Conservation (phyloP, 2,888 invertebrate genomes). For the Baronia brevicornis region DNA sequence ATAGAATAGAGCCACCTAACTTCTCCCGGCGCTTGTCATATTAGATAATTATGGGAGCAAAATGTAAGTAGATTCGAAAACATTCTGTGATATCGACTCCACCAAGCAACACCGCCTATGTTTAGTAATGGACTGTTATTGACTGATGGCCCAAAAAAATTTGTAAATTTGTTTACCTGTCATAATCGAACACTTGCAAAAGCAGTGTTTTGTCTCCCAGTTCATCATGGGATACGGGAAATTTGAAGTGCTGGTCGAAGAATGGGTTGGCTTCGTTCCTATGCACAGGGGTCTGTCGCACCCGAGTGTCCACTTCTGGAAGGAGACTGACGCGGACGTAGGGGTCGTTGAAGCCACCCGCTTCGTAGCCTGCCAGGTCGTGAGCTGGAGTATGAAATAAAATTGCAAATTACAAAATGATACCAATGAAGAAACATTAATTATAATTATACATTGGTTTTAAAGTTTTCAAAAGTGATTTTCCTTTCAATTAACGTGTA, state of each 20-base stretch:
- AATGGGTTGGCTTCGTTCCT: constrained; percentile 90
- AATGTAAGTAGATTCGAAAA: too few species aligned
- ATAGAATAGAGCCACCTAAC: too few species aligned
- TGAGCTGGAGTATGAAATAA: constrained; percentile 75
- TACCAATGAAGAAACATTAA: neutral
- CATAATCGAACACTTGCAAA: constrained; percentile 81
- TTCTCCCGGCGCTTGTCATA: too few species aligned
- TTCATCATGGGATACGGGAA: constrained; percentile 92
- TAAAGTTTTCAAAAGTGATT: too few species aligned
- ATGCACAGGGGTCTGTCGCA: constrained; percentile 89
- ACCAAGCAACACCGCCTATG: too few species aligned
- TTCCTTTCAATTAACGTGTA: constrained; percentile 1
- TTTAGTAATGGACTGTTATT: neutral
- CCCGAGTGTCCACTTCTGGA: constrained; percentile 90
- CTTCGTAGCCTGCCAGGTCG: constrained; percentile 87
- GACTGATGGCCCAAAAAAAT: neutral
- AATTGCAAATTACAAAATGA: neutral
- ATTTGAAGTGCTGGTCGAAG: constrained; percentile 94
- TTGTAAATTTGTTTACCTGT: constrained; percentile 40
- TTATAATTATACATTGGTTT: too few species aligned
- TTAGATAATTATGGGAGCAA: too few species aligned
- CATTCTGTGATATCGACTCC: too few species aligned
- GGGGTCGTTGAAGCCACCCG: constrained; percentile 92
- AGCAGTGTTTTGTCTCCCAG: constrained; percentile 85
- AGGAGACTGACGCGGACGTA: constrained; percentile 86